Evolutionary conservation across 2,888 invertebrate species (phyloP), one percentile per base, ranked within the genome.

Genomic region (Eurois occulta): DNA sequence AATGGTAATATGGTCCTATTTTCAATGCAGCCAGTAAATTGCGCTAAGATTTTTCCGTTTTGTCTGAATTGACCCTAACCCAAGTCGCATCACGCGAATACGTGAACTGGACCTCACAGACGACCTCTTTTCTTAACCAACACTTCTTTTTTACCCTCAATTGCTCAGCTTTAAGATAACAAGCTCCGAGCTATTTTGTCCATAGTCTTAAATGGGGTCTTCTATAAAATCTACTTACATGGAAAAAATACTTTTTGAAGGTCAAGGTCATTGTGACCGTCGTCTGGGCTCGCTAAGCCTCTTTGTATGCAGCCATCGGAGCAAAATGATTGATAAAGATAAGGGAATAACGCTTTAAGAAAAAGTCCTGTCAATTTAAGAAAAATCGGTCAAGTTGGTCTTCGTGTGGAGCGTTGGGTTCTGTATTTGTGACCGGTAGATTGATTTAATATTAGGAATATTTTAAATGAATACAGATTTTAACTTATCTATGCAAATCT

Each of bases 271-370:
- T 81, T 72, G 83, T 76, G 83, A 75, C 83, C 46, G 67, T 66
- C 67, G 77, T 78, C 64, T 71, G 81, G 81, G 82, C 78, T 41
- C 73, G 11, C 81, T 77, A 78, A 88, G 68, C 78, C 87, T 88
- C 90, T 90, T 89, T 89, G 90, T 90, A 90, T 90, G 91, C 89
- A 91, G 75, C 82, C 91, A 88, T 87, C 86, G 89, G 86, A 90
- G 88, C 88, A 89, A 91, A 93, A 92, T 92, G 89, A 92, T 93
- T 91, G 90, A 89, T 90, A 92, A 88, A 92, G 92, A 92, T 92
- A 93, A 91, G 89, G 87, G 16, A 80, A 80, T 41, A 87, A 74
- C 32, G 84, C 70, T 75, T 65, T 81, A 76, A 82, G 76, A 85
- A 86, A 90, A 90, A 89, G 75, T 87, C 75, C 72, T 85, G 81